Conservation (phyloP, 2,113 vertebrate genomes). For the Himantopus leucocephalus region DNA sequence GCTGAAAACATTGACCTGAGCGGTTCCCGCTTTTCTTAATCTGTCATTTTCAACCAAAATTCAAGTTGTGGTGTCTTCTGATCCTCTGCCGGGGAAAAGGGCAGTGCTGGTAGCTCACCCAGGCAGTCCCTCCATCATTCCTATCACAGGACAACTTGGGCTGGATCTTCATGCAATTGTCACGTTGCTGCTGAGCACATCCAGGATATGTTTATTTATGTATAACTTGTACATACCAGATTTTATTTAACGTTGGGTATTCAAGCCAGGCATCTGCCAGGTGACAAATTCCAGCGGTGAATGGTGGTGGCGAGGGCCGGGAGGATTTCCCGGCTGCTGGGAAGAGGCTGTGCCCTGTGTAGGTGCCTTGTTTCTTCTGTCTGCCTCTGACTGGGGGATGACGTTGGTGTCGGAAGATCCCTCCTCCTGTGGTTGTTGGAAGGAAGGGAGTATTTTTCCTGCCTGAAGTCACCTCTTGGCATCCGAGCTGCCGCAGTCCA, state of each 20-base stretch:
- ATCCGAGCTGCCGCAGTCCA: background rate
- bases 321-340: background rate
- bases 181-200: background rate
- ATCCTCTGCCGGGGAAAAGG: background rate
- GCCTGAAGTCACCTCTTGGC: background rate
- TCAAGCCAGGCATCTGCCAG: background rate
- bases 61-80: background rate
- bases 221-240: background rate
- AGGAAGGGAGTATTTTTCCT: conserved; percentile 16
- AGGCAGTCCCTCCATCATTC: background rate
- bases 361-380: background rate
- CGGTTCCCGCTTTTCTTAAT: background rate
- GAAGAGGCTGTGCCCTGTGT: background rate
- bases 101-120: background rate
- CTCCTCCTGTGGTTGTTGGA: conserved; percentile 14
- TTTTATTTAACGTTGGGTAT: background rate
- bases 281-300: background rate
- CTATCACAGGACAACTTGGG: background rate
- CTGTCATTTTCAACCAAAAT: background rate
- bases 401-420: background rate
- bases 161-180: background rate
- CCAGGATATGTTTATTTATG: background rate
- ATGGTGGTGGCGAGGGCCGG: fast-evolving
- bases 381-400: background rate
- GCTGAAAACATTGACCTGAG: background rate